Evolutionary conservation across 2,797 vertebrate genomes (phyloP).

Genomic region (Furcifer pardalis): DNA sequence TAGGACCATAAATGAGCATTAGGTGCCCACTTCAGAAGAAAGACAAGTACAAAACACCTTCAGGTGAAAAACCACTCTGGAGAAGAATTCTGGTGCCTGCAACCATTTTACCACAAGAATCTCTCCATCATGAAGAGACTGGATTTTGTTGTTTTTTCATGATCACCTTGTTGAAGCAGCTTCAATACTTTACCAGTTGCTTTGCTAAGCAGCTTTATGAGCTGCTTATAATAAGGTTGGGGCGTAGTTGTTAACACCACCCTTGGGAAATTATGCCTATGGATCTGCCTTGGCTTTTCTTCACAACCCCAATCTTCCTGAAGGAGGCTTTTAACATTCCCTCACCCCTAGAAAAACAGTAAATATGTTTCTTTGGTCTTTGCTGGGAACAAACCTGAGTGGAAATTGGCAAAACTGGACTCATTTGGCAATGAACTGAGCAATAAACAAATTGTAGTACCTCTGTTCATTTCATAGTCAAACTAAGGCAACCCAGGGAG

Average conservation of each 20-base stretch:
- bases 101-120: not conserved
- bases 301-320: not conserved
- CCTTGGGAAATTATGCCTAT: not conserved
- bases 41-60: not conserved
- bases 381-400: not conserved
- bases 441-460: not conserved
- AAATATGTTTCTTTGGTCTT: not conserved
- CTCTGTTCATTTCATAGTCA: not conserved
- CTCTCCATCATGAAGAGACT: not conserved
- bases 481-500: not conserved
- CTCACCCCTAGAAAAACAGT: not conserved
- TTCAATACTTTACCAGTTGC: not conserved
- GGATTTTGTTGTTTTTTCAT: not conserved
- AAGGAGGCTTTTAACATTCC: not conserved
- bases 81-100: not conserved
- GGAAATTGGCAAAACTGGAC: not conserved
- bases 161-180: not conserved
- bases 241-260: too few species aligned
- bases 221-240: not conserved
- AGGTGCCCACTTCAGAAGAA: not conserved
- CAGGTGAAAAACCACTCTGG: not conserved
- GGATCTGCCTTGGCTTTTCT: not conserved
- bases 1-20: too few species aligned
- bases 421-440: not conserved
- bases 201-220: not conserved